A percentile compares a stretch with the other conserved stretches of the same genome.
phyloP scores from a whole-genome alignment of 2,888 invertebrate species.

The Epirrhoe alternata region DNA sequence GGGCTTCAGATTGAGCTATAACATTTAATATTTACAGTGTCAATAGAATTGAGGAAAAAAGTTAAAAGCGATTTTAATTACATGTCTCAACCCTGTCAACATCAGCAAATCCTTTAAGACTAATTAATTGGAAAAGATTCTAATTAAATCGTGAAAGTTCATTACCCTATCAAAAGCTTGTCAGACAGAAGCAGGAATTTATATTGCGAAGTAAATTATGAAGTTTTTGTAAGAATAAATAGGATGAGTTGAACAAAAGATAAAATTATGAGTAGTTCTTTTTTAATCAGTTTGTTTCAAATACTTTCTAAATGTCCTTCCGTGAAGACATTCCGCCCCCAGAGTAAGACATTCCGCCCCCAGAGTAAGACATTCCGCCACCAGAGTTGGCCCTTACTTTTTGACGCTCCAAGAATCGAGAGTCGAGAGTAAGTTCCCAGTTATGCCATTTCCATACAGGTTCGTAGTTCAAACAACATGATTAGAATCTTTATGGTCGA shows the following conservation, averaged over 20 bases:
- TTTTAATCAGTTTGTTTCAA: too few species aligned
- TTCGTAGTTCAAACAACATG: slow-evolving; percentile 1
- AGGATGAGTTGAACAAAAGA: too few species aligned
- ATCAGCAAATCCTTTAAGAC: background rate
- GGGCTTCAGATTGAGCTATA: background rate
- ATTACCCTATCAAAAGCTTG: background rate
- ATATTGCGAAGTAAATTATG: background rate
- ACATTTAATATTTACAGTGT: background rate
- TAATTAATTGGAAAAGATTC: too few species aligned
- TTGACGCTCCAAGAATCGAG: too few species aligned
- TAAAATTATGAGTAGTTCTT: too few species aligned
- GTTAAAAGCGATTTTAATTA: background rate
- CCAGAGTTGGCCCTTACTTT: too few species aligned
- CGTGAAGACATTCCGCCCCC: too few species aligned
- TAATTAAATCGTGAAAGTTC: background rate
- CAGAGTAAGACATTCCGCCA: too few species aligned
- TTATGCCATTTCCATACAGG: background rate
- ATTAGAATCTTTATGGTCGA: slow-evolving; percentile 24
- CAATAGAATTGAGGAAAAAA: background rate
- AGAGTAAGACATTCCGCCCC: too few species aligned
- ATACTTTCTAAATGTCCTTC: too few species aligned
- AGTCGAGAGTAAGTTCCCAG: background rate
- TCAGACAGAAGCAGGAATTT: background rate
- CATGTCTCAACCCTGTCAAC: background rate
- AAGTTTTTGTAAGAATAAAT: too few species aligned